Conservation (phyloP, 2,888 invertebrate species). For the Petrolisthes cinctipes region DNA sequence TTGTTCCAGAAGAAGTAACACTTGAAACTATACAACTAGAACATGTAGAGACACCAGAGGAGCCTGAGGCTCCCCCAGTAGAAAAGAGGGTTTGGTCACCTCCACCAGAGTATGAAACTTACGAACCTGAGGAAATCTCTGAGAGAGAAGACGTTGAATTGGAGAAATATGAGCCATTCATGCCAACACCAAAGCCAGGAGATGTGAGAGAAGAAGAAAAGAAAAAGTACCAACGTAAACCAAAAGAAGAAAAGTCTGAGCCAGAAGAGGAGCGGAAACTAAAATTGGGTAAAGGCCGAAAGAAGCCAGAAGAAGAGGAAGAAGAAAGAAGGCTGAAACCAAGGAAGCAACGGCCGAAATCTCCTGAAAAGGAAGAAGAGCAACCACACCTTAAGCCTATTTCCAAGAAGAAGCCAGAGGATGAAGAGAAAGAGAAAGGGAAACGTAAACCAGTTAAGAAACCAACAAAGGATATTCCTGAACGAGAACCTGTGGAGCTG, state of each 20-base stretch:
- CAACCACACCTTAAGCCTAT: slow-evolving; percentile 41
- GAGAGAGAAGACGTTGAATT: slow-evolving; percentile 46
- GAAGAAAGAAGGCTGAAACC: slow-evolving; percentile 42
- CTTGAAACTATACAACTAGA: slow-evolving; percentile 44
- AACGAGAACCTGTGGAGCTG: slow-evolving; percentile 53
- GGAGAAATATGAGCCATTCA: slow-evolving; percentile 32
- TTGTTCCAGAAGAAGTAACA: slow-evolving; percentile 35
- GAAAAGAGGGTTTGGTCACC: slow-evolving; percentile 47
- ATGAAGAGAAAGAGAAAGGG: slow-evolving; percentile 40
- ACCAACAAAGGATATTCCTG: slow-evolving; percentile 47
- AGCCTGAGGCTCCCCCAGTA: slow-evolving; percentile 26
- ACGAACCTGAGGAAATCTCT: slow-evolving; percentile 38
- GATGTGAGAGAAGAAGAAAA: slow-evolving; percentile 17
- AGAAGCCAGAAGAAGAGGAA: slow-evolving; percentile 20
- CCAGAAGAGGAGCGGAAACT: slow-evolving; percentile 37
- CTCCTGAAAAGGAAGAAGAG: slow-evolving; percentile 36
- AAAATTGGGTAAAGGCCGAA: slow-evolving; percentile 42
- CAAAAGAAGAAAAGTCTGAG: slow-evolving; percentile 17
- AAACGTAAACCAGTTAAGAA: slow-evolving; percentile 44
- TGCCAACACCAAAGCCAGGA: slow-evolving; percentile 29
- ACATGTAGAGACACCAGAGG: slow-evolving; percentile 52
- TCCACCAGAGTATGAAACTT: slow-evolving; percentile 45
- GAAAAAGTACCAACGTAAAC: slow-evolving; percentile 26
- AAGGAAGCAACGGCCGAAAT: slow-evolving; percentile 5
- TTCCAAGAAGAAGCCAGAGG: slow-evolving; percentile 23